These are phyloP conservation scores for Ictalurus furcatus DNA, from an alignment of 2,113 vertebrate species.

Conservation along the genomic window DNA sequence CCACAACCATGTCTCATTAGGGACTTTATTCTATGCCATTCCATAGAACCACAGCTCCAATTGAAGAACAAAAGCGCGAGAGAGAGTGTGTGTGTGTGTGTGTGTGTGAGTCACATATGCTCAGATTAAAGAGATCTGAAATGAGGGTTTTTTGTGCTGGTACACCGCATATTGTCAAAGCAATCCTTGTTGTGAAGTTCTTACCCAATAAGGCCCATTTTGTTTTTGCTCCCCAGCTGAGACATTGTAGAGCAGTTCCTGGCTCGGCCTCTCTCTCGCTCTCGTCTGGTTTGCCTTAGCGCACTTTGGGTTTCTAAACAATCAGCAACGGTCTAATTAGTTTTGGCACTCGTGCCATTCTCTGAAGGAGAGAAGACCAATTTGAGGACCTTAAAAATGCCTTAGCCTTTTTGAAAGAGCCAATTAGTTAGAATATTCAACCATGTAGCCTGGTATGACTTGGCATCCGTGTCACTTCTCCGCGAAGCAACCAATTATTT, in stretches of 20 bases:
- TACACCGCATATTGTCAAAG: conserved; percentile 39
- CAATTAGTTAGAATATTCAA: conserved; percentile 75
- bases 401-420: conserved; percentile 75
- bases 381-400: conserved; percentile 75
- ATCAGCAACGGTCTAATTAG: conserved; percentile 77
- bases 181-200: conserved; percentile 40
- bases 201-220: conserved; percentile 65
- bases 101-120: conserved; percentile 12
- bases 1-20: conserved; percentile 46
- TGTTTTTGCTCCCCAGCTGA: conserved; percentile 60
- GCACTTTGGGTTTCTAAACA: conserved; percentile 70
- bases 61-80: conserved; percentile 18
- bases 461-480: conserved; percentile 68
- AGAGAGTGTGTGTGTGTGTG: background rate
- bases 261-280: conserved; percentile 61
- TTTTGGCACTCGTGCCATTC: conserved; percentile 71
- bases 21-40: conserved; percentile 35
- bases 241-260: conserved; percentile 62
- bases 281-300: conserved; percentile 69
- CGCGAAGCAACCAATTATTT: conserved; percentile 66
- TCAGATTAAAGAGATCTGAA: conserved; percentile 41
- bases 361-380: conserved; percentile 74
- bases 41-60: background rate
- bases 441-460: conserved; percentile 68
- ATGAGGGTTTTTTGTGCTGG: conserved; percentile 30